Base-by-base conservation (phyloP, 2,888 invertebrate species). In the Rosalia funebris region DNA sequence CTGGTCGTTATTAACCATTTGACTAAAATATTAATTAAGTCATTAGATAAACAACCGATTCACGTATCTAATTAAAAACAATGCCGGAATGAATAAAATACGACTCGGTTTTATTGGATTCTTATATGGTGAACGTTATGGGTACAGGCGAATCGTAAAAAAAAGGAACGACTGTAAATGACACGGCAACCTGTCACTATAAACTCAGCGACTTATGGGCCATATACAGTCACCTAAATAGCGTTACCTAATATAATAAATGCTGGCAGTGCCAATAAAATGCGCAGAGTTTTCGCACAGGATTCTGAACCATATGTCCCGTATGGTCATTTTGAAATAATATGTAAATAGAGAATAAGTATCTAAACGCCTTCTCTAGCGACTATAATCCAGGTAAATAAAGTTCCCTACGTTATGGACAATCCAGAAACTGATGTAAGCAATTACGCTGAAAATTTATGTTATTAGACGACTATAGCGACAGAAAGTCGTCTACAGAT, bases 101-200 rank as follows among this genome's bases (percentile, higher is more conserved):
- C 39, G 50, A 39, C 50, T 20, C 39, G 37, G 39, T 25, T 39
- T 50, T 39, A 50, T 50, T 50, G 39, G 50, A 36, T 44, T 54
- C 54, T 54, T 54, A 44, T 54, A 54, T 44, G 44, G 54, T 44
- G 44, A 17, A 54, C 54, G 44, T 54, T 54, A 45, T 54, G 54
- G 34, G 44, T 54, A 54, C 54, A 19, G 37, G 54, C 19, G 9
- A 4, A 19, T 34, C 44, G 54, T 54, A 44, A 54, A 54, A 44
- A 54, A 54, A 54, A 44, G 37, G 10, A 34, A 44, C 44, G 34
- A 34, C 44, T 44, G 42, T 54, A 42, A 54, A 54, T 54, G 54
- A 54, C 44, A 54, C 54, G 44, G 44, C 44, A 54, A 45, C 54
- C 54, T 44, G 54, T 54, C 54, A 34, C 44, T 32, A 44, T 54